Evolutionary conservation across 2,888 invertebrate genomes (phyloP), one percentile per base, ranked within the genome.

Genomic region (Buathra laborator): DNA sequence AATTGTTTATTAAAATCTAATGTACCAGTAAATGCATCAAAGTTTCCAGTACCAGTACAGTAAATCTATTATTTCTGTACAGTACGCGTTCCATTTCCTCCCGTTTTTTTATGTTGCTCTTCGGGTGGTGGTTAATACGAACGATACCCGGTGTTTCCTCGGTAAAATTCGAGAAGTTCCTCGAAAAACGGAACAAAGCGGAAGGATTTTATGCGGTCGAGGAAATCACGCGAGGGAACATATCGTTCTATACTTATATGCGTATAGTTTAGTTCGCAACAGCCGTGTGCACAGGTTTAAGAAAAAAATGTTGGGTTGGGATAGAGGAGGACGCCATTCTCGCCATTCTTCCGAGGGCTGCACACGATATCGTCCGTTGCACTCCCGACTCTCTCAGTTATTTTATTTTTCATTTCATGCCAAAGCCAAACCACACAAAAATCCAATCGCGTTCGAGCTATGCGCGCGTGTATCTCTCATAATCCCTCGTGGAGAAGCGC

Each of bases 301-400:
- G 46, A 62, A 62, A 59, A 74, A n/a, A 62, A 43, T 43, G 48
- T 12, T 10, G 16, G 43, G 24, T 46, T 37, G 37, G 32, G 29
- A 12, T 48, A 16, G 48, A 10, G 67, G 70, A 46, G 56, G 59
- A 46, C 67, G 80, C 80, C 56, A 67, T 74, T 74, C 14, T 80
- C 19, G 66, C 66, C 48, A 32, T 14, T 32, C 46, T 29, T 64
- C 64, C 14, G 64, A 2, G 72, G 19, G 56, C 53, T 24, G 24
- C 44, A 79, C 86, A 82, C 88, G 86, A 87, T 90, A 88, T 90
- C 90, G 88, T 88, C 84, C 89, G 87, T 90, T 89, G 90, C 89
- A 90, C 88, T 88, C 87, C 87, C 87, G 80, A 24, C 43, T 70
- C 7, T 70, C 62, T 81, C 67, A 29, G 24, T 32, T 56, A 24